phyloP scores from a whole-genome alignment of 1,140 invertebrate species.

The Calephelis nemesis region DNA sequence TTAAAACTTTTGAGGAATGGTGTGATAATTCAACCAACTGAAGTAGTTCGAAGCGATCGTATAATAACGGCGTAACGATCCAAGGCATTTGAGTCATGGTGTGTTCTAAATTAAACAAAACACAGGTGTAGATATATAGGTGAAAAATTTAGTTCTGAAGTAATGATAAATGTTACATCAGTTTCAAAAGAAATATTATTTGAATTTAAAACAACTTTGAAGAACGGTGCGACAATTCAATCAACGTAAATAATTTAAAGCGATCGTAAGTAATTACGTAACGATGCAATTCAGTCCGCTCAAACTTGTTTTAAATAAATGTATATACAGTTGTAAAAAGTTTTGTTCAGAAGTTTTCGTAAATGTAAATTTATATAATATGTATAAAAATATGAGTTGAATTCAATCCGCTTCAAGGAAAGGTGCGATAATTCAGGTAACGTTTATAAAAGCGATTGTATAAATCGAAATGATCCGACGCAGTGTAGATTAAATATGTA shows the following conservation, averaged over 20 bases:
- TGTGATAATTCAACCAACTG: neutral
- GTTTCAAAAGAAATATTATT: neutral
- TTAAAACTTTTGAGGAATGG: neutral
- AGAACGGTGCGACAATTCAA: neutral
- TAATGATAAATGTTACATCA: neutral
- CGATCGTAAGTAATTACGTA: conserved; percentile 7
- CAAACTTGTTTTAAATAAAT: no score
- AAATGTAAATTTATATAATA: no score
- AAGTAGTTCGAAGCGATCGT: conserved; percentile 3
- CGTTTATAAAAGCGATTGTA: neutral
- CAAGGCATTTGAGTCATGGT: neutral
- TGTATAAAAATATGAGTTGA: neutral
- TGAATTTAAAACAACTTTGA: neutral
- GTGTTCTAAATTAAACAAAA: neutral
- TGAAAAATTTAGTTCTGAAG: neutral
- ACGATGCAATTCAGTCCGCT: neutral
- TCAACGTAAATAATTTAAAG: neutral
- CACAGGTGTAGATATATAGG: neutral
- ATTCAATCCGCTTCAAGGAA: neutral
- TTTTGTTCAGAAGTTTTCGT: no score
- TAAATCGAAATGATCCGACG: neutral
- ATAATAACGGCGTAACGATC: conserved; percentile 7
- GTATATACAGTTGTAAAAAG: neutral
- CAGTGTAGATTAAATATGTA: neutral
- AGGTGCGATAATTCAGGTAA: neutral